Evolutionary conservation across 2,797 vertebrate species (phyloP).

Genomic region (Mormyrops attenuatus): DNA sequence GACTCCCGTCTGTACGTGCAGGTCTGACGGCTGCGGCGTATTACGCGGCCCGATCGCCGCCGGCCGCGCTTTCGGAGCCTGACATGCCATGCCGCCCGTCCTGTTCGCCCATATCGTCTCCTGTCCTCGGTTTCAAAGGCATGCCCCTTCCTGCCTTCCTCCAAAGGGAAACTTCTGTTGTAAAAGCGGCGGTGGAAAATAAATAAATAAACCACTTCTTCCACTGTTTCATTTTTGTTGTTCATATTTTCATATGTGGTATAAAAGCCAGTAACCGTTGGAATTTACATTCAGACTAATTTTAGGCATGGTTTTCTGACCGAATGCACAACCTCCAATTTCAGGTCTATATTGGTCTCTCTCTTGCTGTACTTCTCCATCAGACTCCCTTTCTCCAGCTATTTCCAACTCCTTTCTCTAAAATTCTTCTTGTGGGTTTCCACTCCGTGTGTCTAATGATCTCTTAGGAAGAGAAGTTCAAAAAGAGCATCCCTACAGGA

Average conservation of each 20-base stretch:
- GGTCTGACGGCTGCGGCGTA: neutral
- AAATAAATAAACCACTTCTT: neutral
- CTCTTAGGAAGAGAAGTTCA: neutral
- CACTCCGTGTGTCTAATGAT: neutral
- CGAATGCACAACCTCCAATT: constrained; percentile 14
- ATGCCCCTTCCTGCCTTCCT: neutral
- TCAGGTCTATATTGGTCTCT: constrained; percentile 20
- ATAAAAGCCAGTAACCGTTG: constrained; percentile 22
- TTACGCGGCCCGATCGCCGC: neutral
- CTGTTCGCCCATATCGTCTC: neutral
- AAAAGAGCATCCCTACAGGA: neutral
- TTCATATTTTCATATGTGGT: constrained; percentile 2
- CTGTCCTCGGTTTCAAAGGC: neutral
- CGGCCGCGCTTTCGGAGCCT: neutral
- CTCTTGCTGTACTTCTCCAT: constrained; percentile 4
- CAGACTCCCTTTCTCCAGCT: neutral
- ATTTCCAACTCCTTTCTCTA: constrained; percentile 6
- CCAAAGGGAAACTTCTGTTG: neutral
- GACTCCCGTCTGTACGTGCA: neutral
- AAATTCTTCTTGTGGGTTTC: constrained; percentile 6
- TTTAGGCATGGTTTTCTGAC: constrained; percentile 21
- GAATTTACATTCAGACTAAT: constrained; percentile 22
- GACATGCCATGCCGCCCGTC: neutral
- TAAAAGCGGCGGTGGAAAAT: neutral
- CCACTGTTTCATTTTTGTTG: neutral